A percentile compares a stretch with the other conserved stretches of the same genome.
phyloP scores from a whole-genome alignment of 2,888 invertebrate species.

The Plemyria rubiginata region DNA sequence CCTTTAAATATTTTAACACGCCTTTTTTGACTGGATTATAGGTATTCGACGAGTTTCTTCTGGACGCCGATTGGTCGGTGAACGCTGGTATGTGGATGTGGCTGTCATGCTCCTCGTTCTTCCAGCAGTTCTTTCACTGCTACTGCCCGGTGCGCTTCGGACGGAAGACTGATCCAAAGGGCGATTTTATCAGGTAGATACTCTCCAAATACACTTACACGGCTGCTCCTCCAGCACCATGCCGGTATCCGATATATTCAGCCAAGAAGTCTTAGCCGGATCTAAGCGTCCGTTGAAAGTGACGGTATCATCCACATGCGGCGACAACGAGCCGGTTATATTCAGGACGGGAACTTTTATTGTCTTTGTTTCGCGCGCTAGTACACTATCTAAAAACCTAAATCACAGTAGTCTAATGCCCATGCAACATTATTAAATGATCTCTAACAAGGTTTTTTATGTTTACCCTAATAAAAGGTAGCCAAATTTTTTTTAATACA shows the following conservation, averaged over 20 bases:
- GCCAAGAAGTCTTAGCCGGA: slow-evolving; percentile 98
- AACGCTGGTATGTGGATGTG: slow-evolving; percentile 97
- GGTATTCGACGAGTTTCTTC: slow-evolving; percentile 93
- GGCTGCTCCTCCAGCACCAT: slow-evolving; percentile 99
- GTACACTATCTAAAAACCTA: too few species aligned
- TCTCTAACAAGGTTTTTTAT: too few species aligned
- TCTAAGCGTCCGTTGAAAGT: slow-evolving; percentile 98
- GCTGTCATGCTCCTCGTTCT: slow-evolving; percentile 94
- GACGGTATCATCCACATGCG: slow-evolving; percentile 98
- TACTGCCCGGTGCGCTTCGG: slow-evolving; percentile 94
- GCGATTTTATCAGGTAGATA: slow-evolving; percentile 93
- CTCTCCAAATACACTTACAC: too few species aligned
- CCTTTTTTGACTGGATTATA: too few species aligned
- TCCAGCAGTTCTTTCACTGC: slow-evolving; percentile 94
- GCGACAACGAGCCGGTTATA: slow-evolving; percentile 96
- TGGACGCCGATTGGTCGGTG: slow-evolving; percentile 95
- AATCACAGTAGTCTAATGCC: too few species aligned
- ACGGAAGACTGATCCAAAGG: slow-evolving; percentile 93
- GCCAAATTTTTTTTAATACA: too few species aligned
- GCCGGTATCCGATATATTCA: slow-evolving; percentile 99
- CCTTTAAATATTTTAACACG: too few species aligned
- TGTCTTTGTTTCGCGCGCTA: slow-evolving; percentile 87
- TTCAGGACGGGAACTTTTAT: slow-evolving; percentile 95
- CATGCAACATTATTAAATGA: too few species aligned
- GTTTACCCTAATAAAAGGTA: too few species aligned